Percentiles rank a stretch among this genome's conserved stretches.
Conservation (phyloP, 2,113 vertebrate genomes). For the Bucco capensis region DNA sequence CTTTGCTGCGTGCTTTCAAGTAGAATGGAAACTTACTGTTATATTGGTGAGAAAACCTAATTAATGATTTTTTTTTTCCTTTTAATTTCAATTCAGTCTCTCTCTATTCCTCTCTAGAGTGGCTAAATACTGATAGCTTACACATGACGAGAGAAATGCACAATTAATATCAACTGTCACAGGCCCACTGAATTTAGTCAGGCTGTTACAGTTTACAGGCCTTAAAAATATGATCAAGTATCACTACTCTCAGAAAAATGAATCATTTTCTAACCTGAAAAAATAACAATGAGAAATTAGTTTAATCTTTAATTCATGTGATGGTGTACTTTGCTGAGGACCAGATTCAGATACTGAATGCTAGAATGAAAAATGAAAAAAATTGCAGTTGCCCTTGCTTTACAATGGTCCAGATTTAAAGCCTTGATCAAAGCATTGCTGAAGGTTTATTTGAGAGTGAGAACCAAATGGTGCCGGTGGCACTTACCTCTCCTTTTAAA, state of each 20-base stretch:
- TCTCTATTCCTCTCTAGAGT: background rate
- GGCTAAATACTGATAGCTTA: background rate
- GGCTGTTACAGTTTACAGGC: background rate
- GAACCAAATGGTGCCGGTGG: background rate
- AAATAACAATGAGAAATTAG: background rate
- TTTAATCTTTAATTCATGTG: background rate
- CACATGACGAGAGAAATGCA: background rate
- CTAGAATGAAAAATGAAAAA: background rate
- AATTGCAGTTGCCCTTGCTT: background rate
- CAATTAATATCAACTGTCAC: background rate
- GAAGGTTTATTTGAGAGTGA: background rate
- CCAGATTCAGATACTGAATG: background rate
- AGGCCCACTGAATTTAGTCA: background rate
- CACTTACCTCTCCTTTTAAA: background rate
- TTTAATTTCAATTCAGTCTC: background rate
- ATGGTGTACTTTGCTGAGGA: background rate
- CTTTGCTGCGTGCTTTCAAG: background rate
- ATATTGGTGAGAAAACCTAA: background rate
- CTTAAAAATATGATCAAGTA: background rate
- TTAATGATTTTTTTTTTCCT: background rate
- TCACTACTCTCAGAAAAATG: background rate
- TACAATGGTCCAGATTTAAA: background rate
- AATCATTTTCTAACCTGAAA: background rate
- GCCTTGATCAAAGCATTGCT: background rate
- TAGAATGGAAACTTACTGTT: background rate